phyloP scores from a whole-genome alignment of 2,888 invertebrate genomes.

The Fragum fragum region DNA sequence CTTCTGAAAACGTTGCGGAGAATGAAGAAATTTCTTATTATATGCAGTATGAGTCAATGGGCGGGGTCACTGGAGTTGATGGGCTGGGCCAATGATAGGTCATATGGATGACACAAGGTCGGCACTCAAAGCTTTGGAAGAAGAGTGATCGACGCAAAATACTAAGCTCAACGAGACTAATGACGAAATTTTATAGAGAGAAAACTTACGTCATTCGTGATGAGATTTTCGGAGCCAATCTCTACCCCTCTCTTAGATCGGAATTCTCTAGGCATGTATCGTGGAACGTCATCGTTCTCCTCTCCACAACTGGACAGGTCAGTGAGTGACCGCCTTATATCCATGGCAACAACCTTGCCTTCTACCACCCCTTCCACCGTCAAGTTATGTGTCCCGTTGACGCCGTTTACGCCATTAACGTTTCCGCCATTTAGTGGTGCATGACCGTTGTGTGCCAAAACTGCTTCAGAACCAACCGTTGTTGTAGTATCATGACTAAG shows the following conservation, averaged over 20 bases:
- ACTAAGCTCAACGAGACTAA: no score
- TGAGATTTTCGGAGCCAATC: constrained; percentile 60
- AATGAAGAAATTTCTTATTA: no score
- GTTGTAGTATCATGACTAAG: no score
- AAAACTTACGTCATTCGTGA: constrained; percentile 58
- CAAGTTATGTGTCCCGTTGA: neutral
- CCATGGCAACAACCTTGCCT: constrained; percentile 16
- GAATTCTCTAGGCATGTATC: constrained; percentile 35
- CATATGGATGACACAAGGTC: no score
- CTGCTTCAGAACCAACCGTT: no score
- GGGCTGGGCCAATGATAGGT: no score
- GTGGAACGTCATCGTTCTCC: constrained; percentile 32
- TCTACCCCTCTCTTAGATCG: constrained; percentile 42
- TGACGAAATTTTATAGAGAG: no score
- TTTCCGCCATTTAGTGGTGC: neutral
- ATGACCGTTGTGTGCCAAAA: neutral
- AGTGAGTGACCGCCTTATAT: neutral
- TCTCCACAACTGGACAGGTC: constrained; percentile 1
- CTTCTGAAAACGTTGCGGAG: no score
- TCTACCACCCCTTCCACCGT: constrained; percentile 6
- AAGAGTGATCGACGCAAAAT: no score
- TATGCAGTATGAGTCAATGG: no score
- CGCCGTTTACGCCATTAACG: neutral
- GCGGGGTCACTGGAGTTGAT: no score
- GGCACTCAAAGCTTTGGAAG: no score